A percentile compares a stretch with the other conserved stretches of the same genome.
These are phyloP conservation scores for Aleadryas rufinucha DNA, from an alignment of 2,113 vertebrate species.

Conservation along the genomic window DNA sequence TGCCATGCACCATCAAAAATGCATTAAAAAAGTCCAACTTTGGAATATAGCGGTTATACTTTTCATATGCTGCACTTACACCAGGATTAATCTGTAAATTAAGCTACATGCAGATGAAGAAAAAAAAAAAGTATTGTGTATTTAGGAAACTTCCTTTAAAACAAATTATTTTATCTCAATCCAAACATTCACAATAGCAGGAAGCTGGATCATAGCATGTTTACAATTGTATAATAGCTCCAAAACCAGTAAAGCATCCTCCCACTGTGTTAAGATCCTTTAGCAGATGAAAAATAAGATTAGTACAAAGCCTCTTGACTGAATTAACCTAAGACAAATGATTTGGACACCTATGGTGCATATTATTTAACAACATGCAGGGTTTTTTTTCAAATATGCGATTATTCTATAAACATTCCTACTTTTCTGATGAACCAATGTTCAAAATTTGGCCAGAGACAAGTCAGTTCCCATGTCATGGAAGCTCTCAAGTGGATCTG, in stretches of 20 bases:
- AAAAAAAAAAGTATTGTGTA: not conserved
- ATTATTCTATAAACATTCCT: not conserved
- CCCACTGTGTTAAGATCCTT: not conserved
- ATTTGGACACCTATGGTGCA: not conserved
- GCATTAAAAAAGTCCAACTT: not conserved
- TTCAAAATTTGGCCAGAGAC: not conserved
- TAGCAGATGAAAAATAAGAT: constrained; percentile 17
- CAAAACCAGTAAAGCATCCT: constrained; percentile 11
- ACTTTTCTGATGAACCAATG: not conserved
- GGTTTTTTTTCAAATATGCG: not conserved
- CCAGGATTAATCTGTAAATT: not conserved
- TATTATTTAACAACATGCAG: not conserved
- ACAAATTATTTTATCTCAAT: constrained; percentile 21
- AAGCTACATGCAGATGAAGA: not conserved
- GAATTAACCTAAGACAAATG: not conserved
- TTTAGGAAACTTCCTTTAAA: constrained; percentile 38
- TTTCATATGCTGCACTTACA: not conserved
- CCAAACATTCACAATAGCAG: constrained; percentile 60
- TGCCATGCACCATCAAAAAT: not conserved
- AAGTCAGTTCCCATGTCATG: not conserved
- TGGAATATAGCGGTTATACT: not conserved
- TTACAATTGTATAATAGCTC: not conserved
- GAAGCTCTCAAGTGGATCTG: not conserved
- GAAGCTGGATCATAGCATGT: constrained; percentile 38
- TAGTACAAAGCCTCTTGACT: not conserved